Base-by-base conservation (phyloP, 1,140 invertebrate genomes). In the Solenopsis fugax region DNA sequence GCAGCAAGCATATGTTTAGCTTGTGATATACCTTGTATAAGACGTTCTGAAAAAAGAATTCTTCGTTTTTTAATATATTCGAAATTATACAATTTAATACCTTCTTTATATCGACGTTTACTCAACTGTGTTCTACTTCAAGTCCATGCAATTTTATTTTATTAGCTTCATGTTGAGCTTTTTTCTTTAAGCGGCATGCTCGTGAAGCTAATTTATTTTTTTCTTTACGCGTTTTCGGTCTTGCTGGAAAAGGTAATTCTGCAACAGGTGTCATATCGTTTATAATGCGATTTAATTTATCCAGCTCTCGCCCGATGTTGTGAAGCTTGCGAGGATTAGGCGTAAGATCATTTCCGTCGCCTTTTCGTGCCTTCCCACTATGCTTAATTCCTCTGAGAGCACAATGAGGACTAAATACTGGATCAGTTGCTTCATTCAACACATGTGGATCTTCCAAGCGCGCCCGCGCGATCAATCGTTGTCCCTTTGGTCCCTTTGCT, bases 181-280 rank as follows among this genome's bases (percentile, higher is more conserved):
- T 99, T 94, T 99, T 99, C 96, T 99, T 99, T 87, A 99, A 95
- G 75, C 99, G 96, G 95, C 99, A 99, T 48, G 98, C 99, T 76
- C 99, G 97, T 0, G 99, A 99, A 7, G 99, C 99, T 37, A 99
- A 95, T 96, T 99, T 99, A 94, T 99, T 99, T 93, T 99, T 99
- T 95, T 99, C 99, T 95, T 99, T 99, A 34, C 98, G 96, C 9
- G 98, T 98, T 94, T 98, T 99, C 4, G 98, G 98, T 88, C 98
- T 96, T 2, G 97, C 97, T 92, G 97, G 98, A 91, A 98, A 98
- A 29, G 99, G 98, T 90, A 99, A 95, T 93, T 99, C 98, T 91
- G 97, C 98, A 4, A 99, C 98, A 18, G 98, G 98, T 50, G 98
- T 98, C 98, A 99, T 98, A 91, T 99, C 98, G 93, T 98, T 99